These are phyloP conservation scores for Haemorhous mexicanus DNA, from an alignment of 2,113 vertebrate genomes.

Conservation along the genomic window DNA sequence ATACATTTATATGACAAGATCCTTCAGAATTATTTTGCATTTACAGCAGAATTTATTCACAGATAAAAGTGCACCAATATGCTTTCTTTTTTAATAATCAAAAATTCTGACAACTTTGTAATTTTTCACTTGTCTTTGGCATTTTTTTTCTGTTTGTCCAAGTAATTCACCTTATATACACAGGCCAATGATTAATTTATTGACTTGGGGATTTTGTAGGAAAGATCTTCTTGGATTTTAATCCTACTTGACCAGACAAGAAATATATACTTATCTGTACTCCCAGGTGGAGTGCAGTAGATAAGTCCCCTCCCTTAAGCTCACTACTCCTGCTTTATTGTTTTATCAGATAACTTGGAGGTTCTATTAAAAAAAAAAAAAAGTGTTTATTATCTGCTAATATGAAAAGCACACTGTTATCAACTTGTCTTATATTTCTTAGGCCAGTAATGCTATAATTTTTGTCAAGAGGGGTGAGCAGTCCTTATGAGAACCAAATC, in stretches of 20 bases:
- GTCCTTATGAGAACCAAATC: not conserved
- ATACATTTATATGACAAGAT: not conserved
- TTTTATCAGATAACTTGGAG: conserved; percentile 27
- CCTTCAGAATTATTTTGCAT: not conserved
- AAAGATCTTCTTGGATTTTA: conserved; percentile 1
- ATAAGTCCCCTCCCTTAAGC: not conserved
- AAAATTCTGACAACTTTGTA: not conserved
- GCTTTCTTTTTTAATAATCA: not conserved
- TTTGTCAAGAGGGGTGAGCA: not conserved
- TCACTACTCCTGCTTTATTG: conserved; percentile 17
- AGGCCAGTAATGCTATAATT: not conserved
- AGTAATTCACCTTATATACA: not conserved
- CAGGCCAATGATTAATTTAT: not conserved
- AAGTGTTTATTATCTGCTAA: conserved; percentile 5
- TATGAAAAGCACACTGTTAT: not conserved
- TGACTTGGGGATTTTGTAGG: not conserved
- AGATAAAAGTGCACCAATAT: not conserved
- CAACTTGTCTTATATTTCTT: not conserved
- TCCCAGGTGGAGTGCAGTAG: not conserved
- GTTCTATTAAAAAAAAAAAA: not conserved
- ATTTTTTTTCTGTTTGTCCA: not conserved
- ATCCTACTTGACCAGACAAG: not conserved
- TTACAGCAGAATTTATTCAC: not conserved
- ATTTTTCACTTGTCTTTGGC: not conserved
- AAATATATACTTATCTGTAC: not conserved